A percentile compares a stretch with the other conserved stretches of the same genome.
Conservation (phyloP, 2,888 invertebrate genomes). For the Diaphora mendica region DNA sequence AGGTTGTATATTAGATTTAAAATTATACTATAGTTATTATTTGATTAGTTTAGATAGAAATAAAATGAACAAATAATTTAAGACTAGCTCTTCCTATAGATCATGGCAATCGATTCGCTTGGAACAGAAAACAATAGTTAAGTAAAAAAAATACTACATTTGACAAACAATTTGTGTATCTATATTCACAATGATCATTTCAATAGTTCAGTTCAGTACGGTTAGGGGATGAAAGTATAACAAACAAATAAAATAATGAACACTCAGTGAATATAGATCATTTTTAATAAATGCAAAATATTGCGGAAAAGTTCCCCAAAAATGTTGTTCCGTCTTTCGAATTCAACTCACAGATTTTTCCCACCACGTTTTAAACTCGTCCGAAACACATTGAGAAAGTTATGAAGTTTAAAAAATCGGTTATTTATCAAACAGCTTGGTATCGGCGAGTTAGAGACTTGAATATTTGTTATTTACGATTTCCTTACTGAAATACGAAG, state of each 20-base stretch:
- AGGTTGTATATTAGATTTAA: too few species aligned
- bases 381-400: constrained; percentile 36
- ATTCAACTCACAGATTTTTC: constrained; percentile 27
- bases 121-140: too few species aligned
- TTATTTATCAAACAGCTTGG: constrained; percentile 36
- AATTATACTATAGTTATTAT: too few species aligned
- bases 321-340: constrained; percentile 33
- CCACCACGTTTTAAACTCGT: constrained; percentile 38
- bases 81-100: too few species aligned
- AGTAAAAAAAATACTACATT: too few species aligned
- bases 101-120: too few species aligned
- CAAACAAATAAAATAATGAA: neutral
- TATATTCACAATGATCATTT: too few species aligned
- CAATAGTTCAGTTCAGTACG: too few species aligned
- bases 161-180: too few species aligned
- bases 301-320: constrained; percentile 22
- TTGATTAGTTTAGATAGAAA: too few species aligned
- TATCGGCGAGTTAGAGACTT: constrained; percentile 35
- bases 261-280: constrained; percentile 11
- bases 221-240: neutral
- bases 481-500: constrained; percentile 15
- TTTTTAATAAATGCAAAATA: constrained; percentile 28
- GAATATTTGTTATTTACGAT: constrained; percentile 23
- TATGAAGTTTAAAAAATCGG: constrained; percentile 42
- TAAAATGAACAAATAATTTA: too few species aligned